A percentile compares a stretch with the other conserved stretches of the same genome.
phyloP scores from a whole-genome alignment of 2,113 vertebrate genomes.

The Stigmatopora nigra region DNA sequence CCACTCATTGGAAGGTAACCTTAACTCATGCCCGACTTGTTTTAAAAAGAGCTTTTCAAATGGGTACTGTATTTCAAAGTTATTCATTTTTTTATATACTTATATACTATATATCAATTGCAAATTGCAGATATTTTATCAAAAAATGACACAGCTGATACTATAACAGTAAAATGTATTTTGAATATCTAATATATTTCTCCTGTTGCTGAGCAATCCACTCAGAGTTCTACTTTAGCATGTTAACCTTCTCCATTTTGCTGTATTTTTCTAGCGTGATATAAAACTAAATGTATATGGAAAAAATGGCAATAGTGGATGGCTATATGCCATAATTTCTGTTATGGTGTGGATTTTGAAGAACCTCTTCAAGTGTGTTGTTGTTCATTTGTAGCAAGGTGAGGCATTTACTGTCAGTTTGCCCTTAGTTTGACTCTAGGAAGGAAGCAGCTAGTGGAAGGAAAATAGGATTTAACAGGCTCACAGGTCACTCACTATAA shows the following conservation, averaged over 20 bases:
- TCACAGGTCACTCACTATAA: constrained; percentile 19
- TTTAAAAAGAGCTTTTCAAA: too few relatives aligned
- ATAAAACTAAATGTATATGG: neutral
- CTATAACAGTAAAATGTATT: too few relatives aligned
- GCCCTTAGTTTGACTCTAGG: constrained; percentile 42
- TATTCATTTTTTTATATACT: too few relatives aligned
- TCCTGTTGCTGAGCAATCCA: too few relatives aligned
- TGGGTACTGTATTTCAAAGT: too few relatives aligned
- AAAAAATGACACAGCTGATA: too few relatives aligned
- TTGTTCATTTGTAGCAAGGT: constrained; percentile 3
- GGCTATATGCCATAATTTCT: neutral
- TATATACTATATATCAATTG: too few relatives aligned
- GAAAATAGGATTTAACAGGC: constrained; percentile 34
- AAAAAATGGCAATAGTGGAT: neutral
- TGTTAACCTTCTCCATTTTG: neutral
- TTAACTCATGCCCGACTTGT: neutral
- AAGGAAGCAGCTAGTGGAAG: constrained; percentile 40
- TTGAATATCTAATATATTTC: too few relatives aligned
- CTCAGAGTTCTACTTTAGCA: too few relatives aligned
- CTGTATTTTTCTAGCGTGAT: neutral
- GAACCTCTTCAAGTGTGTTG: neutral
- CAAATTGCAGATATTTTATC: too few relatives aligned
- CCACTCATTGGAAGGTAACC: neutral
- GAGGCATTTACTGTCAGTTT: constrained; percentile 15
- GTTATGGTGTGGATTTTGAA: neutral